These are phyloP conservation scores for Thymallus thymallus DNA, from an alignment of 2,113 vertebrate genomes.

Conservation along the genomic window DNA sequence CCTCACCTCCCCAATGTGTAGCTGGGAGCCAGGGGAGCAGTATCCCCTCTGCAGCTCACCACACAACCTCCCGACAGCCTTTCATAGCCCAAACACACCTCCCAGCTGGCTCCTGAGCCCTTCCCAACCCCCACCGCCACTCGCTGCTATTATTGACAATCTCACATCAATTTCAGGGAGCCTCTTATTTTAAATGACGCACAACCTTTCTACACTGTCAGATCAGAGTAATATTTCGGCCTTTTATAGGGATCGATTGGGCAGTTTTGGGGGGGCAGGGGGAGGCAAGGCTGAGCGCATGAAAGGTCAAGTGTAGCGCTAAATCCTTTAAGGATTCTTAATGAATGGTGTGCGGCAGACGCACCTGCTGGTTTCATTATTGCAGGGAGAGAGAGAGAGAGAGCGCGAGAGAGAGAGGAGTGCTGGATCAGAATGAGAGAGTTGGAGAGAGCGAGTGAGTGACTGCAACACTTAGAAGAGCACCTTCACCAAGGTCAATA, in stretches of 20 bases:
- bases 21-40: neutral
- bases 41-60: neutral
- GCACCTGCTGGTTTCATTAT: slow-evolving; percentile 66
- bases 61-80: neutral
- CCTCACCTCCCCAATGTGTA: slow-evolving; percentile 9
- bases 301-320: slow-evolving; percentile 72
- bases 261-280: slow-evolving; percentile 55
- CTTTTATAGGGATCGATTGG: slow-evolving; percentile 73
- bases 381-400: slow-evolving; percentile 22
- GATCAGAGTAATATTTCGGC: slow-evolving; percentile 77
- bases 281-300: slow-evolving; percentile 52
- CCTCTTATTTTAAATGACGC: slow-evolving; percentile 71
- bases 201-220: slow-evolving; percentile 76
- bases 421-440: slow-evolving; percentile 37
- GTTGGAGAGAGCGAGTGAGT: neutral
- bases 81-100: neutral
- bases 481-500: slow-evolving; percentile 49
- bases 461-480: slow-evolving; percentile 43
- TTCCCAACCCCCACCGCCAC: slow-evolving; percentile 26
- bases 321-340: slow-evolving; percentile 73
- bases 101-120: neutral
- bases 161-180: slow-evolving; percentile 69
- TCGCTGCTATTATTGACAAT: slow-evolving; percentile 66
- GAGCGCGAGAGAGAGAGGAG: slow-evolving; percentile 15
- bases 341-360: slow-evolving; percentile 69